Base-by-base conservation (phyloP, 1,140 invertebrate species). In the Sarcophaga peregrina region DNA sequence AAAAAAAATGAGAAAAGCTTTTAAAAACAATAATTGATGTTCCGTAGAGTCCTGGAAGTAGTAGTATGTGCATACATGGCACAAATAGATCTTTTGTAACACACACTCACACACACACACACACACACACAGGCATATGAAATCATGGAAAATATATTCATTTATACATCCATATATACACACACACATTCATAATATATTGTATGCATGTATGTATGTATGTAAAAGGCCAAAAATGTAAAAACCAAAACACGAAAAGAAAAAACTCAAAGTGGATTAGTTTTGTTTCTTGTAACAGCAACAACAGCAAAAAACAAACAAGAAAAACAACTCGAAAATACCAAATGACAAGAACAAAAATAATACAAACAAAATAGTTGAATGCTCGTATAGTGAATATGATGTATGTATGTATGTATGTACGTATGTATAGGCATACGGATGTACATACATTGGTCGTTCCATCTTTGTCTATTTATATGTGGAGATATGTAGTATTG, bases 11-110 rank as follows among this genome's bases (percentile, higher is more conserved):
- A 46, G 48, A 76, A 76, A 45, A 47, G 46, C 74, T 76, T 76
- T 76, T 76, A 48, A 76, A 17, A 76, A 15, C 45, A 76, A 76
- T 76, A 47, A 74, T 45, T 76, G 37, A 74, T 74, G 73, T 58
- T 58, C 54, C 54, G 54, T 58, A 58, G 54, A 58, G 54, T 58
- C 54, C 54, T 58, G n/a, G 54, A 58, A 37, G 25, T 37, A 58
- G 54, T 58, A n/a, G 54, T 58, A 58, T 58, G 54, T 58, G 15
- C 54, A 58, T n/a, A 58, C 54, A 58, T n/a, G 54, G 54, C 15
- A 58, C 13, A 58, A 58, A 58, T 58, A 58, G 54, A 58, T 58
- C n/a, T 58, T 58, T 15, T 58, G 11, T 52, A 10, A 10, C 50
- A 37, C 25, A 13, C 54, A 58, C 13, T n/a, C 48, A 8, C 48